Evolutionary conservation across 2,888 invertebrate genomes (phyloP), one percentile per base, ranked within the genome.

Genomic region (Agonopterix heracliana): DNA sequence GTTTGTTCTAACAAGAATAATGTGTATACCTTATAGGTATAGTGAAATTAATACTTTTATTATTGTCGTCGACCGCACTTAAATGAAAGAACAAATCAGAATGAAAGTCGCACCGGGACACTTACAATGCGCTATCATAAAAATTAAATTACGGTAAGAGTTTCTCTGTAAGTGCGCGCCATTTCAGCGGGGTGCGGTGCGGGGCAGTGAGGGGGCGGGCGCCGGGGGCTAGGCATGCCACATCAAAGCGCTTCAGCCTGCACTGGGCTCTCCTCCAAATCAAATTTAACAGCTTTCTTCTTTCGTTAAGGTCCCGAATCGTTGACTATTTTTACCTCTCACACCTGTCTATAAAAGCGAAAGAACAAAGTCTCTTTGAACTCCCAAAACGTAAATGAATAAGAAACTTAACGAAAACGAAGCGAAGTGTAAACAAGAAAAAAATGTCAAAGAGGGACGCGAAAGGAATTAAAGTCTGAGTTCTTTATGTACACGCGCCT

Each of bases 121-220:
- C 78, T 84, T 77, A 83, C 84, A 85, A 81, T 85, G 80, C 78
- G 79, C 79, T 84, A 86, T 86, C 82, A 87, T 83, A 85, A 85
- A 87, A 88, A 87, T 87, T 84, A 83, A 86, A 86, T 88, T 84
- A 87, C 78, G 71, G 76, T 78, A 76, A 81, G 79, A 85, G 80
- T 81, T 82, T 78, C 78, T 74, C 68, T 76, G 76, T 81, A 84
- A 87, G 85, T 85, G 85, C 78, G 73, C 81, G 74, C 80, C 81
- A 79, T 81, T 83, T 81, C 68, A 78, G 71, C 62, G 68, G 68
- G 66, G 59, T 60, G 56, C 48, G 62, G 66, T 56, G 66, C 59
- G 66, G 60, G 61, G 56, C 48, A 62, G 66, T 56, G 66, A 59
- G 66, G 60, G 61, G 67, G 60, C 59, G 67, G 66, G 70, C 64